Percentiles rank a stretch among this genome's conserved stretches.
These are phyloP conservation scores for Xylophagus ater DNA, from an alignment of 2,888 invertebrate species.

Conservation along the genomic window DNA sequence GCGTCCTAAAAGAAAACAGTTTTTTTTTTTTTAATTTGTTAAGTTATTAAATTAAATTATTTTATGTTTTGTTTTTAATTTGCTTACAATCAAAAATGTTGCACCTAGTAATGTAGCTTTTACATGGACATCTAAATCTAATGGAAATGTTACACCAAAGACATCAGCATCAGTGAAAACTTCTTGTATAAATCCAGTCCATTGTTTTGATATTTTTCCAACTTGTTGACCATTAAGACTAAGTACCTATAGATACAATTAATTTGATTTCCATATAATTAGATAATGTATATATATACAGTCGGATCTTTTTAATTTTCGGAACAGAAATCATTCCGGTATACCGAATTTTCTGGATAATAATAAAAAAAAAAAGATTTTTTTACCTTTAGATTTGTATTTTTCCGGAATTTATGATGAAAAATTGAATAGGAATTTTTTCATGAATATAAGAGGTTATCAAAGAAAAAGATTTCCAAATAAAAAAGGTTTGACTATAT, in stretches of 20 bases:
- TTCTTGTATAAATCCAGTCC: conserved; percentile 68
- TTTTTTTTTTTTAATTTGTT: too few relatives aligned
- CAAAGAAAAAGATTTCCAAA: too few relatives aligned
- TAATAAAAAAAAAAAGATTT: background rate
- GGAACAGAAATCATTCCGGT: background rate
- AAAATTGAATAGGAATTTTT: too few relatives aligned
- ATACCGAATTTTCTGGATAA: background rate
- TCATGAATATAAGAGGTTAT: too few relatives aligned
- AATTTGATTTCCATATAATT: conserved; percentile 2
- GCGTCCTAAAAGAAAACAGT: too few relatives aligned
- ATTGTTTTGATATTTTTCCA: conserved; percentile 76
- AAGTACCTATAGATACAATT: conserved; percentile 45
- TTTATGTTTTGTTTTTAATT: too few relatives aligned
- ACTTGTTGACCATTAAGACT: conserved; percentile 63
- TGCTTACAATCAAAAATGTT: conserved; percentile 63
- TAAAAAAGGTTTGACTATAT: too few relatives aligned
- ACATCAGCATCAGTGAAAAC: conserved; percentile 71
- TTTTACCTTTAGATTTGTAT: background rate
- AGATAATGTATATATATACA: background rate
- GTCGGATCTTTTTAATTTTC: too few relatives aligned
- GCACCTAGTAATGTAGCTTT: conserved; percentile 66
- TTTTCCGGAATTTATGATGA: background rate
- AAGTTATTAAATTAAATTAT: too few relatives aligned
- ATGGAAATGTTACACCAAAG: conserved; percentile 76
- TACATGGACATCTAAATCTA: conserved; percentile 71